phyloP scores from a whole-genome alignment of 2,797 vertebrate genomes.

The Tachyglossus aculeatus region DNA sequence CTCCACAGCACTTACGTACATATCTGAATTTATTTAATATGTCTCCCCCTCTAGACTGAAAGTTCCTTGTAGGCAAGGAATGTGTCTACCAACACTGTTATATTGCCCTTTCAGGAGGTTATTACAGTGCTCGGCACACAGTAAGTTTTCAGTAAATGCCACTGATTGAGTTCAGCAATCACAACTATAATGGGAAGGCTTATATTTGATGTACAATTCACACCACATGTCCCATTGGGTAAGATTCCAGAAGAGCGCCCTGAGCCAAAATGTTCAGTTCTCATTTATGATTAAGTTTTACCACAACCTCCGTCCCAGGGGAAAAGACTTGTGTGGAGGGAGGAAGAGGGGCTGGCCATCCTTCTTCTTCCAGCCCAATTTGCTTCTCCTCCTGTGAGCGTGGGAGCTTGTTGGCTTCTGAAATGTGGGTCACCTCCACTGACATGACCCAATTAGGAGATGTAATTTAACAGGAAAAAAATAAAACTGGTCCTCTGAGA shows the following conservation, averaged over 20 bases:
- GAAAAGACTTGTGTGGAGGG: neutral
- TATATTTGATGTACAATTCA: too few species aligned
- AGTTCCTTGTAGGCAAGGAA: neutral
- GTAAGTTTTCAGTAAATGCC: too few species aligned
- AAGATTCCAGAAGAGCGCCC: neutral
- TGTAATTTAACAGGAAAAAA: slow-evolving; percentile 58
- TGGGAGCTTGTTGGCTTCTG: slow-evolving; percentile 48
- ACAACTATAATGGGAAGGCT: too few species aligned
- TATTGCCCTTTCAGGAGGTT: neutral
- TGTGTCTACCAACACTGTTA: neutral
- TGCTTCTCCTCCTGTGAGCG: slow-evolving; percentile 19
- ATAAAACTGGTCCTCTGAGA: slow-evolving; percentile 56
- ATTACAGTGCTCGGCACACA: too few species aligned
- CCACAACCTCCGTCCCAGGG: slow-evolving; percentile 4
- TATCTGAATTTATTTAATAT: too few species aligned
- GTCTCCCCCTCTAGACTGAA: neutral
- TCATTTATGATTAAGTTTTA: slow-evolving; percentile 20
- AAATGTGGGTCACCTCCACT: slow-evolving; percentile 64
- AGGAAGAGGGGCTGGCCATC: neutral
- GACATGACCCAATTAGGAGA: slow-evolving; percentile 65
- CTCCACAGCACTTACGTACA: too few species aligned
- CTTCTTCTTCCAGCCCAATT: slow-evolving; percentile 23
- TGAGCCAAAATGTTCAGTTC: neutral
- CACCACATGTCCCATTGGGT: neutral
- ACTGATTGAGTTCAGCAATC: too few species aligned